These are phyloP conservation scores for Nesoenas mayeri DNA, from an alignment of 2,113 vertebrate genomes.

Conservation along the genomic window DNA sequence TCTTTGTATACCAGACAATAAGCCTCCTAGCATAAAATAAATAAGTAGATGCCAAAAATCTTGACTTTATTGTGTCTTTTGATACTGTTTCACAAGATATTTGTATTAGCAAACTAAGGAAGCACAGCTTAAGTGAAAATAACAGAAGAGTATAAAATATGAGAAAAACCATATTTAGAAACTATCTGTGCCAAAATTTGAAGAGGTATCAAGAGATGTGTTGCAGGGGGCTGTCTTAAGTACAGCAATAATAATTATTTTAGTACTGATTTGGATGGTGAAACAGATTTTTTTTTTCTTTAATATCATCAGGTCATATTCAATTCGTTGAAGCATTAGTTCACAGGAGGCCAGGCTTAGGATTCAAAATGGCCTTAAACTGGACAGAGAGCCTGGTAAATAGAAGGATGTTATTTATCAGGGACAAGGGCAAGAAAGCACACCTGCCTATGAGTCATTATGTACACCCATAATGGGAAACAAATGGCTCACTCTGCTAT, in stretches of 20 bases:
- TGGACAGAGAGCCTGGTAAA: not conserved
- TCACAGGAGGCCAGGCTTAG: not conserved
- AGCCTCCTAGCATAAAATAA: not conserved
- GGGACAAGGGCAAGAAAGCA: not conserved
- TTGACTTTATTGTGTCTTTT: not conserved
- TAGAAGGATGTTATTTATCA: not conserved
- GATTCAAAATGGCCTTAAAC: not conserved
- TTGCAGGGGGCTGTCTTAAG: not conserved
- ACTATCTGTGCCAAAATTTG: not conserved
- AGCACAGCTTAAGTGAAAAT: not conserved
- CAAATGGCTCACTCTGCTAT: not conserved
- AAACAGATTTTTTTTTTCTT: not conserved
- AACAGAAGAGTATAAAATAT: not conserved
- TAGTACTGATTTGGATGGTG: not conserved
- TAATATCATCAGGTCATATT: not conserved
- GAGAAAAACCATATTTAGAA: not conserved
- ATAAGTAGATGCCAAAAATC: not conserved
- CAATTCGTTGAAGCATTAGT: not conserved
- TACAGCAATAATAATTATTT: not conserved
- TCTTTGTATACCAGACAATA: not conserved
- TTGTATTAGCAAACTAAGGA: not conserved
- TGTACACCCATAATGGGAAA: not conserved
- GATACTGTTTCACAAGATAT: not conserved
- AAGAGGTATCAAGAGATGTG: not conserved
- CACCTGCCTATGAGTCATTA: not conserved